Evolutionary conservation across 2,797 vertebrate genomes (phyloP).

Genomic region (Hemibagrus guttatus): DNA sequence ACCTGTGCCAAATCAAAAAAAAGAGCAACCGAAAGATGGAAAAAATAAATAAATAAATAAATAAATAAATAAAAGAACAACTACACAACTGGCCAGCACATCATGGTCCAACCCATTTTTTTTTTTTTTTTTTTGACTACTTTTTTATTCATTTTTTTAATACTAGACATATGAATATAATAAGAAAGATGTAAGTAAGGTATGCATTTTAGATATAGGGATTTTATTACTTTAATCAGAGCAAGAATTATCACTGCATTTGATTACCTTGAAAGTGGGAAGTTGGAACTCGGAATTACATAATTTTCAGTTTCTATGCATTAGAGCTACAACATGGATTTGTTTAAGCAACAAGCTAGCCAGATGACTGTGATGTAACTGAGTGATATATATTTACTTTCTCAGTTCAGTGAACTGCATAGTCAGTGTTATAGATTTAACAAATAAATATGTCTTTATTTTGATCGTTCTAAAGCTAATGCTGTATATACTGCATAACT

Average conservation of each 20-base stretch:
- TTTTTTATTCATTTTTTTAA: too few species aligned
- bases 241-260: neutral
- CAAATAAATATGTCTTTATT: neutral
- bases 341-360: neutral
- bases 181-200: neutral
- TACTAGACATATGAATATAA: neutral
- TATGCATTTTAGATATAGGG: neutral
- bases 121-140: too few species aligned
- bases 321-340: neutral
- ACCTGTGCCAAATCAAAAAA: neutral
- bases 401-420: neutral
- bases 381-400: neutral
- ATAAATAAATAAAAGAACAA: neutral
- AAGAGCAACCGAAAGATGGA: too few species aligned
- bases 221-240: neutral
- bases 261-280: neutral
- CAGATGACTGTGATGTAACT: neutral
- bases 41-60: too few species aligned
- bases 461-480: neutral
- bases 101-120: neutral
- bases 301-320: neutral
- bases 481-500: neutral
- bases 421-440: too few species aligned
- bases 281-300: neutral
- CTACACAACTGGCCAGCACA: neutral